Percentiles rank a stretch among this genome's conserved stretches.
These are phyloP conservation scores for Rhinolophus sinicus DNA, from an alignment of 2,113 vertebrate species.

Conservation along the genomic window DNA sequence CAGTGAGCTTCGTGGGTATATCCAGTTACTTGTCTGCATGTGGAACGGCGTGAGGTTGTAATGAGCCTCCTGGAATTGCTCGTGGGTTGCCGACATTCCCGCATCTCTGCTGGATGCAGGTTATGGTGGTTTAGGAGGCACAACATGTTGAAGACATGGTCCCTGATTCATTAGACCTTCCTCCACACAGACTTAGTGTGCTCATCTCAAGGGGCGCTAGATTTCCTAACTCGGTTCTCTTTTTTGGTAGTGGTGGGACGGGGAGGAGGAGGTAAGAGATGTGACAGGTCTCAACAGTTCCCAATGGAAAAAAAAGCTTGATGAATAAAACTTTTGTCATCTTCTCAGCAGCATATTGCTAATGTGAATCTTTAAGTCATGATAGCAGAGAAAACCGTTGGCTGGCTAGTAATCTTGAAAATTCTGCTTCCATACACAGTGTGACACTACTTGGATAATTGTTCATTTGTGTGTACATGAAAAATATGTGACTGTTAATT, in stretches of 20 bases:
- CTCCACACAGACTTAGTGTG: not conserved
- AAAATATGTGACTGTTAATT: not conserved
- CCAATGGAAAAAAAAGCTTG: not conserved
- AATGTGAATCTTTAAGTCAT: not conserved
- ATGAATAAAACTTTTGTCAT: not conserved
- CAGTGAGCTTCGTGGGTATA: not conserved
- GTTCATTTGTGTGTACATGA: not conserved
- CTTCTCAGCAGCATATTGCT: not conserved
- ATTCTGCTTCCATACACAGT: not conserved
- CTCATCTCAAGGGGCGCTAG: not conserved
- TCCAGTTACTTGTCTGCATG: not conserved
- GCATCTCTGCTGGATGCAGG: not conserved
- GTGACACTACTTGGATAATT: conserved; percentile 5
- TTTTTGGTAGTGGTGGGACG: not conserved
- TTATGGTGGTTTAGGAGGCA: not conserved
- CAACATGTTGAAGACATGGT: not conserved
- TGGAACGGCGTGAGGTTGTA: not conserved
- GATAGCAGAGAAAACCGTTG: not conserved
- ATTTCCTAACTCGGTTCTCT: not conserved
- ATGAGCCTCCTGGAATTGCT: not conserved
- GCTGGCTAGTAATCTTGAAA: conserved; percentile 32
- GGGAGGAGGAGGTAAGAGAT: not conserved
- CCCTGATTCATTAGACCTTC: not conserved
- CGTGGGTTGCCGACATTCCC: not conserved
- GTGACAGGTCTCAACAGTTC: not conserved